These are phyloP conservation scores for Brachionichthys hirsutus DNA, from an alignment of 2,113 vertebrate species.

Conservation along the genomic window DNA sequence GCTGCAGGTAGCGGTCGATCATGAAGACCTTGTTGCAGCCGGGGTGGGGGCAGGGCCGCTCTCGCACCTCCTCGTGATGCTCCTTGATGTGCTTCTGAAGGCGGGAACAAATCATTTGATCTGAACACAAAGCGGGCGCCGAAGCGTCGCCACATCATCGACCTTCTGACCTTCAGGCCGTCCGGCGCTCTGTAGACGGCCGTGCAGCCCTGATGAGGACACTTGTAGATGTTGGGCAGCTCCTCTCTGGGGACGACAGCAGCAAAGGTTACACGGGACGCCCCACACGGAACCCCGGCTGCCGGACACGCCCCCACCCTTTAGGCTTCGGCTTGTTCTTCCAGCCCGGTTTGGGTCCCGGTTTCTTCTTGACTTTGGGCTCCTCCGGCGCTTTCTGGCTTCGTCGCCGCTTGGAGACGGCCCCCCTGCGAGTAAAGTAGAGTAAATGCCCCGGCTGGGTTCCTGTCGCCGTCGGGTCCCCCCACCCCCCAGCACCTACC, in stretches of 20 bases:
- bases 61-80: constrained; percentile 91
- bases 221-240: constrained; percentile 96
- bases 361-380: constrained; percentile 88
- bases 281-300: too few relatives aligned
- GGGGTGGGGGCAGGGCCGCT: constrained; percentile 93
- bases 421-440: constrained; percentile 49
- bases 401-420: constrained; percentile 72
- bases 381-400: constrained; percentile 74
- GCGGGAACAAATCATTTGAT: too few relatives aligned
- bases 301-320: too few relatives aligned
- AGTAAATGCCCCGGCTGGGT: not conserved
- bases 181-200: constrained; percentile 93
- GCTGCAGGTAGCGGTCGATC: constrained; percentile 96
- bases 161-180: constrained; percentile 88
- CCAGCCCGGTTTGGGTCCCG: constrained; percentile 95
- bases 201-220: constrained; percentile 93
- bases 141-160: not conserved
- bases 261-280: too few relatives aligned
- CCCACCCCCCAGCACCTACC: constrained; percentile 67
- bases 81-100: constrained; percentile 96
- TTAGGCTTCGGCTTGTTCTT: constrained; percentile 91
- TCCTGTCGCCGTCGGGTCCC: not conserved
- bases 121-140: too few relatives aligned
- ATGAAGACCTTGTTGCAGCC: constrained; percentile 99
- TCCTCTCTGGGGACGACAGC: too few relatives aligned